Evolutionary conservation across 2,113 vertebrate genomes (phyloP).

Genomic region (Mesoclemmys tuberculata): DNA sequence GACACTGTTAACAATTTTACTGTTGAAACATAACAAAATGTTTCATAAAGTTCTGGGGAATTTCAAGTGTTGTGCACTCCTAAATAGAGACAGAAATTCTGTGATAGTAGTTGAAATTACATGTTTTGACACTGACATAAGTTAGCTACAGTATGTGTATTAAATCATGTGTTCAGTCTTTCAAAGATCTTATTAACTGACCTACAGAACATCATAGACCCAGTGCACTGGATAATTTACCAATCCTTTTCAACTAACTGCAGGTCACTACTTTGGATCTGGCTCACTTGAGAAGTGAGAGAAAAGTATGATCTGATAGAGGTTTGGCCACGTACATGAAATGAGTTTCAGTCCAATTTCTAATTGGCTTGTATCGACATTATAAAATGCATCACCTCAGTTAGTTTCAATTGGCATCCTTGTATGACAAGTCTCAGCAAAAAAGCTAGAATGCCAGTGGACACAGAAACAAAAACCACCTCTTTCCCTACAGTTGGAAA

Average conservation of each 20-base stretch:
- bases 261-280: background rate
- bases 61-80: background rate
- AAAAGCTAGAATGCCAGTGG: background rate
- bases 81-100: background rate
- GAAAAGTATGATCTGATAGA: background rate
- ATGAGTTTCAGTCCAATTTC: background rate
- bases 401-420: background rate
- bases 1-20: background rate
- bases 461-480: background rate
- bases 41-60: background rate
- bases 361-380: background rate
- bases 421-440: background rate
- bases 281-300: background rate
- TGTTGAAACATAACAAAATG: background rate
- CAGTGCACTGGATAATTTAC: background rate
- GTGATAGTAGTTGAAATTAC: background rate
- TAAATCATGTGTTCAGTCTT: background rate
- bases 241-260: background rate
- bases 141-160: background rate
- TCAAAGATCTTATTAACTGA: background rate
- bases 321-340: background rate
- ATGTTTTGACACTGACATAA: background rate
- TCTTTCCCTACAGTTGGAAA: background rate
- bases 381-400: background rate
- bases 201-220: no score